phyloP scores from a whole-genome alignment of 2,113 vertebrate genomes.

The Lynx canadensis region DNA sequence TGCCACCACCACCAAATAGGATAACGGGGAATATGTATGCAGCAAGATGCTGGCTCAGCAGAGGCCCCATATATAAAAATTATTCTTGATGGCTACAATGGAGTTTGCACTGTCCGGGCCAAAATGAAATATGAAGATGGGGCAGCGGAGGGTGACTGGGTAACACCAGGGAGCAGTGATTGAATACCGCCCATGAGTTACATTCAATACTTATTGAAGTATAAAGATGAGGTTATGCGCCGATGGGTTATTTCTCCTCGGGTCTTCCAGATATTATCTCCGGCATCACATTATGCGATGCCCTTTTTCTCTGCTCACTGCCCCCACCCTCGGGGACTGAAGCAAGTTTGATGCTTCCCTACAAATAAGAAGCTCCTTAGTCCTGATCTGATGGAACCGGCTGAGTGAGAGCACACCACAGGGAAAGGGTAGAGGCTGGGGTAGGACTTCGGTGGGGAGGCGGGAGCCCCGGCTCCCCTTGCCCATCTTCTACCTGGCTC shows the following conservation, averaged over 20 bases:
- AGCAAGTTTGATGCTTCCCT: background rate
- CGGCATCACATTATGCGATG: background rate
- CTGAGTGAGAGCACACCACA: background rate
- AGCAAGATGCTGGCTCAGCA: slow-evolving; percentile 57
- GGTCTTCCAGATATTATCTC: background rate
- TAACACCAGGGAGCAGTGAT: background rate
- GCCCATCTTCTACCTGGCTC: background rate
- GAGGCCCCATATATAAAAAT: slow-evolving; percentile 58
- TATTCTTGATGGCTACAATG: slow-evolving; percentile 55
- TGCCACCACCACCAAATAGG: background rate
- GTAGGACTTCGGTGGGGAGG: rapidly evolving
- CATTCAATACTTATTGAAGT: slow-evolving; percentile 36
- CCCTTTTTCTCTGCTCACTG: background rate
- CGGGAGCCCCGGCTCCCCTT: background rate
- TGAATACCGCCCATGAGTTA: slow-evolving; percentile 31
- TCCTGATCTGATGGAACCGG: background rate
- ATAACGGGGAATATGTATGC: background rate
- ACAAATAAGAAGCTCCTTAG: background rate
- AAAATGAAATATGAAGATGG: slow-evolving; percentile 66
- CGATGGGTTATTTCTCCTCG: rapidly evolving
- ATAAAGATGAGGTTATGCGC: background rate
- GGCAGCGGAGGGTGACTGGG: slow-evolving; percentile 25
- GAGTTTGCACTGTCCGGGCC: slow-evolving; percentile 39
- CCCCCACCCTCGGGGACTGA: background rate
- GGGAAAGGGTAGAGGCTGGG: too few species aligned